Evolutionary conservation across 2,888 invertebrate genomes (phyloP), one percentile per base, ranked within the genome.

Genomic region (Tenthredo scrophulariae): DNA sequence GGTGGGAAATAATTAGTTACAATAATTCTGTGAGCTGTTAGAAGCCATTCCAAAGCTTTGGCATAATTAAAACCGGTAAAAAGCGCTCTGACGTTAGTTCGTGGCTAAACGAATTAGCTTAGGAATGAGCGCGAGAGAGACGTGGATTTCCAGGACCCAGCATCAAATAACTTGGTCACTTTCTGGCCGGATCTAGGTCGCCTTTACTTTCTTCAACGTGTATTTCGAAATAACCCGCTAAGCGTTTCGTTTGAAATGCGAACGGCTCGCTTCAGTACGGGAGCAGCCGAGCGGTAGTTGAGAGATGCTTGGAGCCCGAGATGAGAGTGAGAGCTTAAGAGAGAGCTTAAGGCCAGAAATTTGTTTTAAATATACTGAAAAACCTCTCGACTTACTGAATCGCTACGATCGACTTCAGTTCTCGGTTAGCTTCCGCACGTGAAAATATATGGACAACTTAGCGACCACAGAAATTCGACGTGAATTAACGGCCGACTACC

Each of bases 181-280:
- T 74, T 43, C n/a, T 43, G 40, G 43, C 74, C n/a, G 43, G 26
- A 74, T 74, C 74, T 74, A 43, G 74, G 74, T 74, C 74, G 43
- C 40, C 40, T 74, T 74, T 74, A 22, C 43, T n/a, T 40, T 18
- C 43, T 7, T n/a, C 6, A 13, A 29, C 33, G 40, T 43, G 22
- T 74, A 74, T 74, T 77, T 77, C 77, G 77, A 77, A 77, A 77
- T 50, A 77, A 33, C 40, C n/a, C 54, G 50, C 77, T 77, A 77
- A 77, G 50, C 77, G 77, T 33, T 77, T 54, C 77, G 77, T 77
- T 77, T 77, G 50, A 77, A 77, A 77, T 54, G n/a, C 54, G 29
- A 77, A 29, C 33, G 33, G 33, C 67, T 67, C 33, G 77, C 54
- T 77, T 77, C 77, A 50, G 77, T 77, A 50, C 77, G 9, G 54